Conservation (phyloP, 2,113 vertebrate genomes). For the Indicator maculatus region DNA sequence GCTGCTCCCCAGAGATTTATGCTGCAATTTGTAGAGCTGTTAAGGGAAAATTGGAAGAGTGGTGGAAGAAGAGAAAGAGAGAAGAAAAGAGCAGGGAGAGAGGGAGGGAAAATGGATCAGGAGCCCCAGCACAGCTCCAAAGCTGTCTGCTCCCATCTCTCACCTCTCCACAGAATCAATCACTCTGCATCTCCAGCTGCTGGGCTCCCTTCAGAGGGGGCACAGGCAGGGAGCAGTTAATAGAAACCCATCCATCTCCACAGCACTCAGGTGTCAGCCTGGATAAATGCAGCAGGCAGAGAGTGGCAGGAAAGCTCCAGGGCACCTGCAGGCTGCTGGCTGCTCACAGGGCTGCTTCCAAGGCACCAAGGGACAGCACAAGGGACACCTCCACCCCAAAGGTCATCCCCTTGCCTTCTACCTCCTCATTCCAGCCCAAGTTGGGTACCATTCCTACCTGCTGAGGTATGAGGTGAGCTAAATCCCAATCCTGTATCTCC, state of each 20-base stretch:
- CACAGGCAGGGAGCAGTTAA: fast-evolving
- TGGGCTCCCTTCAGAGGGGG: not conserved
- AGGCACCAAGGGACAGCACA: not conserved
- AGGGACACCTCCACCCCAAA: not conserved
- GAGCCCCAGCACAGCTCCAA: not conserved
- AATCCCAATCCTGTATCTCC: not conserved
- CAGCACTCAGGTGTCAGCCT: not conserved
- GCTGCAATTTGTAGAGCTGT: conserved; percentile 15
- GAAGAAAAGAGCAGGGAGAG: not conserved
- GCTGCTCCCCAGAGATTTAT: conserved; percentile 30
- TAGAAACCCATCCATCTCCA: not conserved
- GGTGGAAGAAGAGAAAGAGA: not conserved
- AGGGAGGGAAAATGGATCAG: not conserved
- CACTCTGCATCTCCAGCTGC: not conserved
- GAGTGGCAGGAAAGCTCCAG: not conserved
- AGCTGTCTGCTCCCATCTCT: conserved; percentile 27
- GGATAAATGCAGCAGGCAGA: not conserved
- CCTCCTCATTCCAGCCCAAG: too few species aligned
- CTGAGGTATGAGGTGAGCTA: not conserved
- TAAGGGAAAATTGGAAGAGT: conserved; percentile 22
- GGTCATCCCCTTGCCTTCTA: too few species aligned
- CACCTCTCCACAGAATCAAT: not conserved
- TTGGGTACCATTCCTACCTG: not conserved
- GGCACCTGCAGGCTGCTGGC: not conserved
- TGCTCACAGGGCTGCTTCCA: not conserved